Conservation (phyloP, 2,797 vertebrate species). For the Enteromius afrohamiltoni region DNA sequence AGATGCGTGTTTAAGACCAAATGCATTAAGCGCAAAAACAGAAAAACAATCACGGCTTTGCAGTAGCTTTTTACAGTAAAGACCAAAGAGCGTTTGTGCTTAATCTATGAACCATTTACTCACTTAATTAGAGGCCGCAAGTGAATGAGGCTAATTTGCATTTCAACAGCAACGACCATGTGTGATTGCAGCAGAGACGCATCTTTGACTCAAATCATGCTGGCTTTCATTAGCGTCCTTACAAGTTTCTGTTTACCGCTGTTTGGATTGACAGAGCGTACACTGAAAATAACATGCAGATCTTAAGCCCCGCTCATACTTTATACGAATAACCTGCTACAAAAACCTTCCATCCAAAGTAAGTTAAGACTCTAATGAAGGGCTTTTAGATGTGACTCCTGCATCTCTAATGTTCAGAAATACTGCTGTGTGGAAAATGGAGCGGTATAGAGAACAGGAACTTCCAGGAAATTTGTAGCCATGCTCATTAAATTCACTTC, state of each 20-base stretch:
- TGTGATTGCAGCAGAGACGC: not conserved
- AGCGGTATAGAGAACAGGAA: not conserved
- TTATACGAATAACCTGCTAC: not conserved
- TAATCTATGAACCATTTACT: constrained; percentile 34
- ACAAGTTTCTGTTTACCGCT: constrained; percentile 4
- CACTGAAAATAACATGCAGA: not conserved
- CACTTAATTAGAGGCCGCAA: not conserved
- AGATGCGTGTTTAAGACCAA: not conserved
- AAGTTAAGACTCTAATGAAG: not conserved
- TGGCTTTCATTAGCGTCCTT: not conserved
- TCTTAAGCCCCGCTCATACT: not conserved
- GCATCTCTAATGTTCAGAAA: constrained; percentile 8
- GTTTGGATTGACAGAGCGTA: not conserved
- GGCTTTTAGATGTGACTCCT: not conserved
- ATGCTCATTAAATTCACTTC: constrained; percentile 11
- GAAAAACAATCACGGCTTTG: not conserved
- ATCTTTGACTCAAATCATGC: constrained; percentile 23
- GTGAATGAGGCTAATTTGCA: constrained; percentile 36
- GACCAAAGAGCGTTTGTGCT: constrained; percentile 11
- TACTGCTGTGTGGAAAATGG: not conserved
- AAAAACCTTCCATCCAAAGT: not conserved
- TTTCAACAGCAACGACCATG: not conserved
- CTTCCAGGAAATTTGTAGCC: not conserved
- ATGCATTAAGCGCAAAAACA: not conserved
- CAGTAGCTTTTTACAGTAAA: not conserved